Evolutionary conservation across 92 coral and sea anemone species (phyloP).

Genomic region (Paramuricea clavata): DNA sequence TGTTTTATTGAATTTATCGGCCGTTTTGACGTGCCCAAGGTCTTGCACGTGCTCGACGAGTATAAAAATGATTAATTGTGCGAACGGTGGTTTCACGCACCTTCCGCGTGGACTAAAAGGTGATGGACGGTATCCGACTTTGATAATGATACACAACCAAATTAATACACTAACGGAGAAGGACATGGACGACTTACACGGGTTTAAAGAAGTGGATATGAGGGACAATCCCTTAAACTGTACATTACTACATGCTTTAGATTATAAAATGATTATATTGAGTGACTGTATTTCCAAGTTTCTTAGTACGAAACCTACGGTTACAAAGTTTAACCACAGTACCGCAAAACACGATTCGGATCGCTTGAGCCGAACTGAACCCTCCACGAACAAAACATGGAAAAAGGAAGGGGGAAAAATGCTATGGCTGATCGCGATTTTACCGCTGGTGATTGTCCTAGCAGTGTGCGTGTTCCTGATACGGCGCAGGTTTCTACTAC

Average conservation of each 20-base stretch:
- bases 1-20: background rate
- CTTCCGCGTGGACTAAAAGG: too few relatives aligned
- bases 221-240: conserved; percentile 18
- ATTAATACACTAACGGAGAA: background rate
- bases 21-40: conserved; percentile 3
- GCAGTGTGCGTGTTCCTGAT: too few relatives aligned
- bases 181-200: background rate
- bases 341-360: background rate
- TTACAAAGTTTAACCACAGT: background rate
- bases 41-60: background rate
- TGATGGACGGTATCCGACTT: background rate
- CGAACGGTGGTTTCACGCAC: too few relatives aligned
- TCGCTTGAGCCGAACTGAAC: too few relatives aligned
- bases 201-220: background rate
- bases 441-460: too few relatives aligned
- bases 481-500: too few relatives aligned
- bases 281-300: background rate
- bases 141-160: background rate
- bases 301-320: background rate
- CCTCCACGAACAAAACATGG: too few relatives aligned
- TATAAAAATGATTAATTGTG: conserved; percentile 9
- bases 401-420: too few relatives aligned
- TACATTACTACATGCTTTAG: background rate
- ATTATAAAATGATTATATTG: too few relatives aligned
- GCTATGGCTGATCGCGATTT: too few relatives aligned